Conservation (phyloP, 1,140 invertebrate species). For the Pinna nobilis region DNA sequence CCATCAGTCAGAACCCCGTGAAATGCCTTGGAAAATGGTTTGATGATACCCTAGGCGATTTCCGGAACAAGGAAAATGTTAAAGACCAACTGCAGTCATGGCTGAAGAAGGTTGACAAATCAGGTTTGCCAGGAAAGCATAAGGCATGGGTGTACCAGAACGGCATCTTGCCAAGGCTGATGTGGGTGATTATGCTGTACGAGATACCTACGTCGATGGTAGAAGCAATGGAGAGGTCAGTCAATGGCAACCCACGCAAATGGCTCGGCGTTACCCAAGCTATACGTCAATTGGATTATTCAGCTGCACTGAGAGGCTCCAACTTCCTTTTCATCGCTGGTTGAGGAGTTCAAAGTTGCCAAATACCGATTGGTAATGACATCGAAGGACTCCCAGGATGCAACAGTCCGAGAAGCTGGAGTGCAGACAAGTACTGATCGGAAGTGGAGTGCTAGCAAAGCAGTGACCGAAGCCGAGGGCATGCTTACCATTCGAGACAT, state of each 20-base stretch:
- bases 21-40: conserved; percentile 41
- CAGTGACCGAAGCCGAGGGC: conserved; percentile 16
- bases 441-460: conserved; percentile 22
- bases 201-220: conserved; percentile 16
- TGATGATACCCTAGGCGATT: conserved; percentile 16
- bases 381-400: conserved; percentile 13
- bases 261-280: conserved; percentile 9
- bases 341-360: conserved; percentile 17
- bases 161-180: conserved; percentile 4
- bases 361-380: conserved; percentile 29
- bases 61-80: conserved; percentile 7
- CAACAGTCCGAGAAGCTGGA: conserved; percentile 21
- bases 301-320: conserved; percentile 16
- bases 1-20: conserved; percentile 7
- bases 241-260: conserved; percentile 23
- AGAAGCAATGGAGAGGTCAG: conserved; percentile 20
- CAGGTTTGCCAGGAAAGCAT: conserved; percentile 26
- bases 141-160: conserved; percentile 38
- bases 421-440: conserved; percentile 19
- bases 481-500: conserved; percentile 8
- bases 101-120: conserved; percentile 29
- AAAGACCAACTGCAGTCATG: conserved; percentile 13
- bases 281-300: conserved; percentile 28
- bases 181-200: conserved; percentile 23
- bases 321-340: conserved; percentile 25